Percentiles rank a stretch among this genome's conserved stretches.
These are phyloP conservation scores for Holacanthella duospinosa DNA, from an alignment of 2,888 invertebrate species.

Conservation along the genomic window DNA sequence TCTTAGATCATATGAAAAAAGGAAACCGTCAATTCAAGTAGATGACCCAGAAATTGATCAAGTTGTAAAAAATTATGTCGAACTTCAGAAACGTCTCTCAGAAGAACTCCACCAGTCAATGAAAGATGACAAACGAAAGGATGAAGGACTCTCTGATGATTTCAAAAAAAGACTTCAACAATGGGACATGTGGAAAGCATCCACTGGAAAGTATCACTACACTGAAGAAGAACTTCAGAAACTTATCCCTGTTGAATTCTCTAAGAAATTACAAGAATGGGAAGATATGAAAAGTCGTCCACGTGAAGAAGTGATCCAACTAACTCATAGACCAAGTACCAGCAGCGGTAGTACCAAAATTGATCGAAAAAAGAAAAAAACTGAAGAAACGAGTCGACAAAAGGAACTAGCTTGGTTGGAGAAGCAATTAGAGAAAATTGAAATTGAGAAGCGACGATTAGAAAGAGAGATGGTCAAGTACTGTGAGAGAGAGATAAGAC, in stretches of 20 bases:
- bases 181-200: constrained; percentile 62
- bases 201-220: constrained; percentile 38
- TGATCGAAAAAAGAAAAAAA: constrained; percentile 12
- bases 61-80: constrained; percentile 29
- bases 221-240: constrained; percentile 44
- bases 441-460: constrained; percentile 51
- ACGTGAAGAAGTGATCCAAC: neutral
- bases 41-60: constrained; percentile 20
- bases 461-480: constrained; percentile 54
- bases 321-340: no score
- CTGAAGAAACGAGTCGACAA: constrained; percentile 29
- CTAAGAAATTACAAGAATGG: constrained; percentile 76
- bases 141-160: constrained; percentile 64
- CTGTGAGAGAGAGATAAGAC: constrained; percentile 52
- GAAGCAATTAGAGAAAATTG: constrained; percentile 50
- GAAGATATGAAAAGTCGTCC: constrained; percentile 42
- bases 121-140: constrained; percentile 41
- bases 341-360: neutral
- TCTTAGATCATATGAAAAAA: neutral
- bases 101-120: constrained; percentile 26
- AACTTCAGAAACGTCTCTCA: constrained; percentile 27
- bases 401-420: constrained; percentile 52
- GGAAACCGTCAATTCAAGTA: neutral
- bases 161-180: constrained; percentile 74
- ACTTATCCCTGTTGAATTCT: constrained; percentile 68